Base-by-base conservation (phyloP, 2,113 vertebrate species). In the Protobothrops mucrosquamatus region DNA sequence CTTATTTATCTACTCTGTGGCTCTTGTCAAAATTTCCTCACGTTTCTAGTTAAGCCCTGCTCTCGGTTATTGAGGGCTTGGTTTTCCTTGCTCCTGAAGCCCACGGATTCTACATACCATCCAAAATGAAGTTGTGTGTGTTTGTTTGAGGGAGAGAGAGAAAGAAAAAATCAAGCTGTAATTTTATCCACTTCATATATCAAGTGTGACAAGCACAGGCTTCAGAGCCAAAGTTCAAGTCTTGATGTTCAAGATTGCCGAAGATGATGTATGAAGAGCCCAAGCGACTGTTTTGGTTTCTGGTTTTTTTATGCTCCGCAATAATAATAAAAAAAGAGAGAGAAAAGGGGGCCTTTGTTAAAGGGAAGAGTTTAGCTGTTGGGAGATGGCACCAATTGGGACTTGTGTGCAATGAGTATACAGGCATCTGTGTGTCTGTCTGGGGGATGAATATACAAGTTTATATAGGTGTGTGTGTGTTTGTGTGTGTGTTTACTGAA, bases 101-200 rank as follows among this genome's bases (percentile, higher is more conserved):
- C 95, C 95, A 92, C 55, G 95, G 96, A 95, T 94, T 96, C 95
- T 94, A 95, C 92, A 92, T 95, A 95, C 95, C 96, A 97, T 97
- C 91, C 89, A 93, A 96, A 96, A 96, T 95, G 88, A 14, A 56
- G 34, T 51, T 81, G 74, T 69, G 64, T 5, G 15, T 61, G 4
- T n/a, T n/a, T 69, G n/a, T 69, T 12, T 14, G 29, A 22, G 52
- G 8, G 95, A 95, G 52, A 14, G 22, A 20, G 22, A 20, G 6
- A 18, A 18, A 34, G 3, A 34, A 6, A 15, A 95, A 95, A 96
- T 91, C 93, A 95, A 95, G 95, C 94, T 96, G 94, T 95, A 96
- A 95, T 97, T 97, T 96, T 55, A 96, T 97, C 95, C 96, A 95
- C 96, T 96, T 96, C 96, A 95, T 96, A 97, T 95, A 97, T 97